Percentiles rank a stretch among this genome's conserved stretches.
These are phyloP conservation scores for Sterrhoptilus dennistouni DNA, from an alignment of 2,113 vertebrate species.

Conservation along the genomic window DNA sequence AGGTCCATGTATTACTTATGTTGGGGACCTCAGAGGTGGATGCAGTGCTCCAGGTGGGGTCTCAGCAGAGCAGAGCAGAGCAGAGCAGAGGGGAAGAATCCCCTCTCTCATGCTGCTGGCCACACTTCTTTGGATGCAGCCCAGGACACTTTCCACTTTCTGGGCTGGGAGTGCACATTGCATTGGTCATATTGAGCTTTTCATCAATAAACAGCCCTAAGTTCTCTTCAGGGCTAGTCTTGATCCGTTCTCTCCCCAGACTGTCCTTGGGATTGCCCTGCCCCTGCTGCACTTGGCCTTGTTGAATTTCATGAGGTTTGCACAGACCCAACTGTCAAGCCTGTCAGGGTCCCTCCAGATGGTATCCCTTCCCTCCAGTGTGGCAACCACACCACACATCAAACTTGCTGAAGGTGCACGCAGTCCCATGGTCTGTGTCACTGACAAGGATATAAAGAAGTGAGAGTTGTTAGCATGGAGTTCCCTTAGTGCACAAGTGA, in stretches of 20 bases:
- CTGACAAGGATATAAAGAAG: background rate
- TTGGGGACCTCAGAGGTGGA: no score
- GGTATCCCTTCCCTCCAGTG: background rate
- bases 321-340: background rate
- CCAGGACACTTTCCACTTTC: background rate
- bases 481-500: background rate
- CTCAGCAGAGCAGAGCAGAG: background rate
- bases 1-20: background rate
- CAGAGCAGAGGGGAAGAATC: background rate
- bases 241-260: background rate
- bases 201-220: background rate
- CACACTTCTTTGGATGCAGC: accelerated
- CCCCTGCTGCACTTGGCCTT: background rate
- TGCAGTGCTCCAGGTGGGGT: background rate
- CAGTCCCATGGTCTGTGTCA: accelerated
- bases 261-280: background rate
- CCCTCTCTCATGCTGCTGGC: accelerated
- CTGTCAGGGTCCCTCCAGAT: no score
- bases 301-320: background rate
- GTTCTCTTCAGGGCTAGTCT: background rate
- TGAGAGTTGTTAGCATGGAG: background rate
- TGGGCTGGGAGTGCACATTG: background rate
- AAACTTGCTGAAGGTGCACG: background rate
- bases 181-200: background rate
- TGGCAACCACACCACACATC: background rate